phyloP scores from a whole-genome alignment of 2,888 invertebrate genomes.

The Leptinotarsa rubiginosa region DNA sequence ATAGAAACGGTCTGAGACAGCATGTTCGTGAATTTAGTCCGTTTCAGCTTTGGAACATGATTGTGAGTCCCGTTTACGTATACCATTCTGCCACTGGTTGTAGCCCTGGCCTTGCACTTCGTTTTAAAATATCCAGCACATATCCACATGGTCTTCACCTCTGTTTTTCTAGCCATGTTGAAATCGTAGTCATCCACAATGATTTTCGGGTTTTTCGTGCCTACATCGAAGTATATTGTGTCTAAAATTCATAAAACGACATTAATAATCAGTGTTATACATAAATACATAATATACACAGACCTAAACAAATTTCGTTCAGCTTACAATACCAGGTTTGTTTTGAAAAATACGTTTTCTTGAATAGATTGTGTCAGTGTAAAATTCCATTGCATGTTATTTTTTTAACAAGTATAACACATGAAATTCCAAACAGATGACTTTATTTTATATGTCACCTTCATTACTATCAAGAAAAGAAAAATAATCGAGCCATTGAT shows the following conservation, averaged over 20 bases:
- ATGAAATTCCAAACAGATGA: too few relatives aligned
- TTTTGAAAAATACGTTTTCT: too few relatives aligned
- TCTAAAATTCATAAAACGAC: constrained; percentile 47
- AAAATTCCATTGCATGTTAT: too few relatives aligned
- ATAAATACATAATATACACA: neutral
- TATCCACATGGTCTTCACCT: constrained; percentile 53
- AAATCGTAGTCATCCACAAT: constrained; percentile 55
- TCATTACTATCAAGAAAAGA: too few relatives aligned
- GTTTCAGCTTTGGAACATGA: constrained; percentile 49
- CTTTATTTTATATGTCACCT: too few relatives aligned
- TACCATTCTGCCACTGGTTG: constrained; percentile 53
- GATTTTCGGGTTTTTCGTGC: constrained; percentile 55
- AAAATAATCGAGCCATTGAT: too few relatives aligned
- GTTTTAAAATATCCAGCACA: constrained; percentile 55
- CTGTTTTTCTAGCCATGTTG: constrained; percentile 53
- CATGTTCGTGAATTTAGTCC: constrained; percentile 50
- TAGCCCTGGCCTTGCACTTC: constrained; percentile 54
- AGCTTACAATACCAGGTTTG: too few relatives aligned
- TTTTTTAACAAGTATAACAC: too few relatives aligned
- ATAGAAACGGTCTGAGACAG: constrained; percentile 54
- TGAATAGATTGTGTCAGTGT: too few relatives aligned
- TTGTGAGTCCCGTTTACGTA: constrained; percentile 52
- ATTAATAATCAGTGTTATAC: neutral
- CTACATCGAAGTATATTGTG: constrained; percentile 52
- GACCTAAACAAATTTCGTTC: neutral